phyloP scores from a whole-genome alignment of 2,888 invertebrate genomes.

The Drosophila formosana region DNA sequence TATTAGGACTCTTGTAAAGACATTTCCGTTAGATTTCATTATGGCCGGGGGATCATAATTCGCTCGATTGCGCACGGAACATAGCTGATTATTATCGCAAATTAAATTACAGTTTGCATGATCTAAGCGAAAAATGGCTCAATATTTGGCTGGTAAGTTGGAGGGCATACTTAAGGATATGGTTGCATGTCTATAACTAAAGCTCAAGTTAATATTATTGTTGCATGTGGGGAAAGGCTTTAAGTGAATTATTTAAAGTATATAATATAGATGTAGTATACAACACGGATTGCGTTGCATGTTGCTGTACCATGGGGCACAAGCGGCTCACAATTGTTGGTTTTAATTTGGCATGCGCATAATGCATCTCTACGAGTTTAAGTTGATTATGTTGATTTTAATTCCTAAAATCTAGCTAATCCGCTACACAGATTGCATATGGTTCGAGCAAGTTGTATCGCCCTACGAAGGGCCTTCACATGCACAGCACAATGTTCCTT shows the following conservation, averaged over 20 bases:
- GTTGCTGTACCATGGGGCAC: constrained; percentile 35
- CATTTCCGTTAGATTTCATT: constrained; percentile 64
- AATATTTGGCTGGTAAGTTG: constrained; percentile 12
- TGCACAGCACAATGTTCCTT: constrained; percentile 44
- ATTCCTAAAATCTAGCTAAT: constrained; percentile 51
- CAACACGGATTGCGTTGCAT: constrained; percentile 51
- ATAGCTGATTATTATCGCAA: constrained; percentile 11
- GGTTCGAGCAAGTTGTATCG: constrained; percentile 4
- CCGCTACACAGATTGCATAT: constrained; percentile 38
- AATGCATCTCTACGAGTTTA: constrained; percentile 66
- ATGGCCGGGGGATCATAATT: constrained; percentile 17
- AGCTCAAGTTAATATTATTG: constrained; percentile 16
- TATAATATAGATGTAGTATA: constrained; percentile 9
- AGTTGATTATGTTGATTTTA: constrained; percentile 37
- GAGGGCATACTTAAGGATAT: not conserved
- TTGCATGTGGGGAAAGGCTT: constrained; percentile 18
- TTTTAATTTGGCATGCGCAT: constrained; percentile 61
- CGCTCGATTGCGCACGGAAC: constrained; percentile 13
- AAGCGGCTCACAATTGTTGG: constrained; percentile 25
- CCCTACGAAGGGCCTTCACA: constrained; percentile 40
- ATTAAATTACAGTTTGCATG: constrained; percentile 40
- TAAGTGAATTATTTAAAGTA: constrained; percentile 29
- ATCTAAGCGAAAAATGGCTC: constrained; percentile 40
- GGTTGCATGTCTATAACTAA: constrained; percentile 20
- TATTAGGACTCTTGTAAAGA: constrained; percentile 57